Base-by-base conservation (phyloP, 2,888 invertebrate genomes). In the Drosophila sordidula region DNA sequence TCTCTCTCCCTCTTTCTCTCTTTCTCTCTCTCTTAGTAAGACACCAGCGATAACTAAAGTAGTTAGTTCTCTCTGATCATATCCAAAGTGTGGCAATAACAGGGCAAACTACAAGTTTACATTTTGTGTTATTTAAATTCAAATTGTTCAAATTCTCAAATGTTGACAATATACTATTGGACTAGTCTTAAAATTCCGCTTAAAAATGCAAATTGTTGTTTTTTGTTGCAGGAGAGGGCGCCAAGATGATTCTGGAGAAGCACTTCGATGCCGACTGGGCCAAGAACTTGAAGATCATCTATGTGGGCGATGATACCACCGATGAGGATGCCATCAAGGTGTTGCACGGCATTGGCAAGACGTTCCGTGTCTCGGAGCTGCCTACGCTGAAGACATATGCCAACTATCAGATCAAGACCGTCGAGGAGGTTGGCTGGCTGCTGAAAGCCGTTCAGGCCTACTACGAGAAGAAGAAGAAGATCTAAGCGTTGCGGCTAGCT, bases 301-400 rank as follows among this genome's bases (percentile, higher is more conserved):
- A 97, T 89, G 97, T 95, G 50, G 97, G 97, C 68, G 97, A 97
- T 91, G 97, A 97, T 91, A 95, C 94, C 72, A 97, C 97, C 6
- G 97, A 97, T 91, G 97, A 97, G 93, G 97, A 97, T 91, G 97
- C 97, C 49, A 97, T 97, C 95, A 94, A 95, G 94, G 96, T 97
- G 69, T 81, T 91, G 45, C 78, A 82, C 51, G 91, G 91, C 63
- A 90, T 91, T 94, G 96, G 96, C 11, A 95, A 95, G 41, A 96
- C 96, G 14, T 96, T 96, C 93, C 93, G 96, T 69, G 95, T 96
- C 3, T 95, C 96, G 1, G 94, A 95, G 14, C 94, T 95, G 34
- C 94, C 95, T 76, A 95, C 95, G 61, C 94, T 96, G 56, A 94
- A 95, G 82, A 96, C 96, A 38, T 94, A 95, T 18, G 96, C 96